Evolutionary conservation across 2,797 vertebrate species (phyloP).

Genomic region (Molossus molossus): DNA sequence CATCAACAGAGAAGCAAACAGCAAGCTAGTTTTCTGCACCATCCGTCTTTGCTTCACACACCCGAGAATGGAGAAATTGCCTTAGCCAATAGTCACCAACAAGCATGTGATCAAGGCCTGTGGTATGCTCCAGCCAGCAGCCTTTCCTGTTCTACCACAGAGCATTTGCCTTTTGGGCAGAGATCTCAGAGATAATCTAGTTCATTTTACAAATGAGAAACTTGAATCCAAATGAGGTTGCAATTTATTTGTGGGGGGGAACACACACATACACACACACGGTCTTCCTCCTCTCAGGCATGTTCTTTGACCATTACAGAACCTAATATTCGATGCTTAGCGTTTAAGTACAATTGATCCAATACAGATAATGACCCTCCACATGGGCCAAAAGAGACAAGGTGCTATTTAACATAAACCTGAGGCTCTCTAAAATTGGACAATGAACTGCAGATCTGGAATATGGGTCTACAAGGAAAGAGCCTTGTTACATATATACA

Average conservation of each 20-base stretch:
- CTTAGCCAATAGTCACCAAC: not conserved
- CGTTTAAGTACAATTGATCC: not conserved
- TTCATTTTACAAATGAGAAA: not conserved
- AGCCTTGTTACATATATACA: not conserved
- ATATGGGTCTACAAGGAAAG: not conserved
- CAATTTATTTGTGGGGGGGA: not conserved
- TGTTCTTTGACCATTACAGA: not conserved
- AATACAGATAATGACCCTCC: not conserved
- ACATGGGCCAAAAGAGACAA: not conserved
- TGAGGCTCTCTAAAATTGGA: conserved; percentile 24
- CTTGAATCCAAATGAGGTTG: not conserved
- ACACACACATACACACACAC: not conserved
- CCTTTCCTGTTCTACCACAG: not conserved
- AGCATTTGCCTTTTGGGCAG: conserved; percentile 4
- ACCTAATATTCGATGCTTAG: not conserved
- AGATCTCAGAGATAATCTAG: not conserved
- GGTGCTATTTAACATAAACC: not conserved
- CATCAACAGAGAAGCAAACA: not conserved
- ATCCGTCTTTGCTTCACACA: not conserved
- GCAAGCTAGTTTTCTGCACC: not conserved
- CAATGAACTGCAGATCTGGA: not conserved
- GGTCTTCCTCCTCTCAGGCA: not conserved
- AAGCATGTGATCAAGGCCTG: not conserved
- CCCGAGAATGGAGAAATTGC: not conserved
- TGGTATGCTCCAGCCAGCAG: not conserved